Conservation (phyloP, 2,888 invertebrate genomes). For the Bombylius discolor region DNA sequence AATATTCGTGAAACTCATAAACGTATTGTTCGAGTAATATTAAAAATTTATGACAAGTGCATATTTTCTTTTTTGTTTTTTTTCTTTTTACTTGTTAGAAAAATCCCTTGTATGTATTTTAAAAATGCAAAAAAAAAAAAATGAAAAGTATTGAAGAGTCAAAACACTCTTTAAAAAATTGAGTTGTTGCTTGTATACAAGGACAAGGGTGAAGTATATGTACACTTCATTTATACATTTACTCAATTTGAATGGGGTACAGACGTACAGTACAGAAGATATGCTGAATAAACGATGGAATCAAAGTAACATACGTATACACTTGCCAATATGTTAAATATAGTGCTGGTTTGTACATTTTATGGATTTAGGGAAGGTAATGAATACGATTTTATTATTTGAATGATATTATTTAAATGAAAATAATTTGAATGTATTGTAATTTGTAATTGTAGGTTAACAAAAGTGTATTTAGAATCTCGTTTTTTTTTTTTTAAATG, state of each 20-base stretch:
- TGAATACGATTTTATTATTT: background rate
- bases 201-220: too few relatives aligned
- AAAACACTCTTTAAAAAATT: constrained; percentile 8
- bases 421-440: too few relatives aligned
- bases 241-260: background rate
- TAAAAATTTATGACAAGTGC: constrained; percentile 9
- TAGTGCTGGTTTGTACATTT: constrained; percentile 4
- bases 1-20: constrained; percentile 1
- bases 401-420: too few relatives aligned
- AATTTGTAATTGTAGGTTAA: too few relatives aligned
- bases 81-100: too few relatives aligned
- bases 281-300: background rate
- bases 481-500: too few relatives aligned
- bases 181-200: background rate
- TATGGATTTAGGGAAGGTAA: background rate
- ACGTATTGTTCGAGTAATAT: constrained; percentile 12
- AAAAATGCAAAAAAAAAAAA: background rate
- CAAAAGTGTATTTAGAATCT: too few relatives aligned
- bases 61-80: background rate
- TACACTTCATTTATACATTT: too few relatives aligned
- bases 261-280: background rate
- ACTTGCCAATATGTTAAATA: constrained; percentile 14
- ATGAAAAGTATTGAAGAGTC: constrained; percentile 6
- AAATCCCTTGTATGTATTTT: background rate
- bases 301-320: constrained; percentile 11